Percentiles rank a stretch among this genome's conserved stretches.
Evolutionary conservation across 1,140 invertebrate species (phyloP).

Genomic region (Protaetia brevitarsis): DNA sequence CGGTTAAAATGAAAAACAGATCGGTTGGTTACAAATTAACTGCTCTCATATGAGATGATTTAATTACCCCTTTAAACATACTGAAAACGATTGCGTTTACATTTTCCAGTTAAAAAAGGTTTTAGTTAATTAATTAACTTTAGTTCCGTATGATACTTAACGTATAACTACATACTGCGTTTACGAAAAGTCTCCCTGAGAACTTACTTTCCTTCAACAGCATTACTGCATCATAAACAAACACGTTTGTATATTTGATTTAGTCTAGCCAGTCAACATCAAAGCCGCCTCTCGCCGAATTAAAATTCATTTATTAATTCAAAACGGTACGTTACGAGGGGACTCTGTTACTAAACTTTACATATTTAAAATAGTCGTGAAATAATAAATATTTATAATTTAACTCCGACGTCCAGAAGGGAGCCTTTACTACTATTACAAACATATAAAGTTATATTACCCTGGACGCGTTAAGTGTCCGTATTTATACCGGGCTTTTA

Average conservation of each 20-base stretch:
- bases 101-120: neutral
- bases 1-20: no score
- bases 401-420: neutral
- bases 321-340: neutral
- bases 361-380: neutral
- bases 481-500: conserved; percentile 11
- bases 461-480: conserved; percentile 7
- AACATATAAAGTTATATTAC: conserved; percentile 3
- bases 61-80: no score
- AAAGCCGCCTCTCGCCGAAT: neutral
- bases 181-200: no score
- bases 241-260: neutral
- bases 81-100: no score
- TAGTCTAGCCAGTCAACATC: neutral
- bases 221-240: neutral
- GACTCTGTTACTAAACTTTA: neutral
- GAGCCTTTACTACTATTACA: neutral
- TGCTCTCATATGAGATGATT: no score
- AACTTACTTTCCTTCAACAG: no score
- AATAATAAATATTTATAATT: conserved; percentile 7
- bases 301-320: conserved; percentile 7
- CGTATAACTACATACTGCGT: no score
- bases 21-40: no score
- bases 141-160: neutral
- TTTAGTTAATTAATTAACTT: neutral